These are phyloP conservation scores for Nomada lathburiana DNA, from an alignment of 2,888 invertebrate species.

Conservation along the genomic window DNA sequence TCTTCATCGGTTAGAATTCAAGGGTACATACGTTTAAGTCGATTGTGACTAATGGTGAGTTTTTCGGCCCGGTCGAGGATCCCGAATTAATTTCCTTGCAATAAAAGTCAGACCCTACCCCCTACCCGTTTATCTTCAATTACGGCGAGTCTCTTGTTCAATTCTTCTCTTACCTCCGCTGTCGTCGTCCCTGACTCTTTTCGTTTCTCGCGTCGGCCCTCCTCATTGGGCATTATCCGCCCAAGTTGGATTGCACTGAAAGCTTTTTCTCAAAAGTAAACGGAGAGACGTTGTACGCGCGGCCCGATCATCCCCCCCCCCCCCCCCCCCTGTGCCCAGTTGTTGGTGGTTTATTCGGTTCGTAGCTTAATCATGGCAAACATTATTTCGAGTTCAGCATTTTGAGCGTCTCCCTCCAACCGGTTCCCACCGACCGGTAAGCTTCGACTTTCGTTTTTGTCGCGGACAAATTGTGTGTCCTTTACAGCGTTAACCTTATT, in stretches of 20 bases:
- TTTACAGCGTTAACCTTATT: conserved; percentile 69
- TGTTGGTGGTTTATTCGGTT: conserved; percentile 37
- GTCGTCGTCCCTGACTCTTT: not conserved
- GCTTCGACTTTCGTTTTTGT: conserved; percentile 38
- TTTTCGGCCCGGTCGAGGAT: conserved; percentile 9
- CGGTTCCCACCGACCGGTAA: conserved; percentile 4
- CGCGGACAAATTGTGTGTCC: conserved; percentile 67
- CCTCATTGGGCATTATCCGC: conserved; percentile 14
- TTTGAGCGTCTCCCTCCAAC: conserved; percentile 16
- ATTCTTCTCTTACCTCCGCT: not conserved
- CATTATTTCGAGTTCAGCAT: conserved; percentile 39
- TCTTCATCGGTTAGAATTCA: conserved; percentile 48
- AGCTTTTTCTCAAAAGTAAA: conserved; percentile 38
- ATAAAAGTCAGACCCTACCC: conserved; percentile 40
- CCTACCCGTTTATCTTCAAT: conserved; percentile 22
- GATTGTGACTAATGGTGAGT: conserved; percentile 42
- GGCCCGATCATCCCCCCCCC: conserved; percentile 9
- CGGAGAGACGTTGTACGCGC: not conserved
- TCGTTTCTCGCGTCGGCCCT: not conserved
- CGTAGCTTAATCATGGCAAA: conserved; percentile 52
- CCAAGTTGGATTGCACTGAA: conserved; percentile 21
- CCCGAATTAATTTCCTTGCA: conserved; percentile 53
- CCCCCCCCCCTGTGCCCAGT: not conserved
- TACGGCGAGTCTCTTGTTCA: conserved; percentile 11
- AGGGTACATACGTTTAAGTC: conserved; percentile 46